These are phyloP conservation scores for Alethe diademata DNA, from an alignment of 2,113 vertebrate genomes.

Conservation along the genomic window DNA sequence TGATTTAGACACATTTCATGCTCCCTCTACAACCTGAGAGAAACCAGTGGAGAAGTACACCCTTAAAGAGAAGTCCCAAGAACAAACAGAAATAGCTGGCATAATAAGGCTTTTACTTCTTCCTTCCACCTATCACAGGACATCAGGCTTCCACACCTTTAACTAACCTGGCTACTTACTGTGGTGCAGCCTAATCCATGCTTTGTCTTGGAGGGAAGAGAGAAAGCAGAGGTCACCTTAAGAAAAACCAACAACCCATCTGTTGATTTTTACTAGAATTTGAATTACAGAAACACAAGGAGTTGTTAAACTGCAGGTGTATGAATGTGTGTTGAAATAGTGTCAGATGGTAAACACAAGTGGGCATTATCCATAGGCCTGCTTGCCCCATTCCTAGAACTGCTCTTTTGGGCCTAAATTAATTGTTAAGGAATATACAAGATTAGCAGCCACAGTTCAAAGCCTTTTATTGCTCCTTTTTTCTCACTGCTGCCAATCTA, in stretches of 20 bases:
- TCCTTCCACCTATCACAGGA: neutral
- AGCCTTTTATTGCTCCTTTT: neutral
- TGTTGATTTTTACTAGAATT: neutral
- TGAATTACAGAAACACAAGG: neutral
- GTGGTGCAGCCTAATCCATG: too few relatives aligned
- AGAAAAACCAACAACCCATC: fast-evolving
- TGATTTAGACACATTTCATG: neutral
- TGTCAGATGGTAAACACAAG: neutral
- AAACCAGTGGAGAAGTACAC: neutral
- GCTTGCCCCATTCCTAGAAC: neutral
- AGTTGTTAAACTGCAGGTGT: neutral
- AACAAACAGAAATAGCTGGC: neutral
- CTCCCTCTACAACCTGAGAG: neutral
- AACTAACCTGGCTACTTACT: neutral
- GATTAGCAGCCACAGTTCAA: neutral
- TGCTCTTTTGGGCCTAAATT: neutral
- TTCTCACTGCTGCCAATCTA: neutral
- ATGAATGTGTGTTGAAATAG: neutral
- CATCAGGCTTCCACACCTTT: neutral
- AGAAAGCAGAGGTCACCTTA: neutral
- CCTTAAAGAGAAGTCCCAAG: neutral
- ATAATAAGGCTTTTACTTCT: neutral
- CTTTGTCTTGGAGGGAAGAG: neutral
- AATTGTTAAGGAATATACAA: neutral
- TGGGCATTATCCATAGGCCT: fast-evolving